A percentile compares a stretch with the other conserved stretches of the same genome.
Evolutionary conservation across 2,888 invertebrate species (phyloP).

Genomic region (Rapana venosa): DNA sequence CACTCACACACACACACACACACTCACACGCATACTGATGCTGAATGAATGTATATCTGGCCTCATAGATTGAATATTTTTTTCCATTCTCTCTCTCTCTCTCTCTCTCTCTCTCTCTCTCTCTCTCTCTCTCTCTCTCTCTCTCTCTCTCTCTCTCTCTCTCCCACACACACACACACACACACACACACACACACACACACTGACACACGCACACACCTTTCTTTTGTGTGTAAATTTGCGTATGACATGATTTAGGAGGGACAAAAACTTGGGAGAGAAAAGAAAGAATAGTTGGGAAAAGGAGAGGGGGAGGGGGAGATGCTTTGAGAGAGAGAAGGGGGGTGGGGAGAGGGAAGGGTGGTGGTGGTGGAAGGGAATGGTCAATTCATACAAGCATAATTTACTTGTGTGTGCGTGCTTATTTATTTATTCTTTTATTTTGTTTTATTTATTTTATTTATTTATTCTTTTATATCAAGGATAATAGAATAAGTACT

Average conservation of each 20-base stretch:
- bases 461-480: too few species aligned
- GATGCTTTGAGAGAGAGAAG: not conserved
- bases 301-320: not conserved
- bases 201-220: not conserved
- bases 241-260: not conserved
- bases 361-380: not conserved
- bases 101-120: too few species aligned
- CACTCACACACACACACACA: slow-evolving; percentile 6
- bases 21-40: not conserved
- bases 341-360: not conserved
- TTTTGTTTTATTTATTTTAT: too few species aligned
- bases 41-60: too few species aligned
- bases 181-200: not conserved
- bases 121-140: too few species aligned
- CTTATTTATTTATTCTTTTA: too few species aligned
- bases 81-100: too few species aligned
- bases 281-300: not conserved
- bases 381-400: slow-evolving; percentile 7
- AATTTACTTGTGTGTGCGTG: not conserved
- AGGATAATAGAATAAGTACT: too few species aligned
- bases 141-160: not conserved
- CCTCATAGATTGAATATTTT: too few species aligned
- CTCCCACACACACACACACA: too few species aligned
- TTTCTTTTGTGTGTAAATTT: slow-evolving; percentile 6
- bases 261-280: not conserved